Conservation (phyloP, 2,113 vertebrate species). For the Pygoscelis adeliae region DNA sequence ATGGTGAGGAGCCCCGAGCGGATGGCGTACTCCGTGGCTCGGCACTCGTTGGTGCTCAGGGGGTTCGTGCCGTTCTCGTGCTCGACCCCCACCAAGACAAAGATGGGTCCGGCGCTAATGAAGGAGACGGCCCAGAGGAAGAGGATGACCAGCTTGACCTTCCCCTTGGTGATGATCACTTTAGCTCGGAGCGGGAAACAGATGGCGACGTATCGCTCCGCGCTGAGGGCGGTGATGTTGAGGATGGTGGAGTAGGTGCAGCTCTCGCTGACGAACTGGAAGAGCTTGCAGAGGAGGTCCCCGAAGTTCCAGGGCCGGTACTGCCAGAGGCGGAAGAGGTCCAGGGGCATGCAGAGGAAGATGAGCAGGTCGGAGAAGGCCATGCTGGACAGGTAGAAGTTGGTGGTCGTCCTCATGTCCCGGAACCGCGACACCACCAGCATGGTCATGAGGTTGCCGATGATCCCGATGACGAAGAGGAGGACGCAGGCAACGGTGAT, state of each 20-base stretch:
- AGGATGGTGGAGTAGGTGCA: constrained; percentile 97
- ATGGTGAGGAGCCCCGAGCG: constrained; percentile 90
- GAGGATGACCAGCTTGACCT: constrained; percentile 88
- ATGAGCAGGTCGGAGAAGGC: constrained; percentile 95
- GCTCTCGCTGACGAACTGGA: constrained; percentile 94
- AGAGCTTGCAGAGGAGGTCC: constrained; percentile 92
- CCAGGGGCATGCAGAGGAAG: constrained; percentile 95
- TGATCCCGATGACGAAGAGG: constrained; percentile 86
- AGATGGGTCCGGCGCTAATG: constrained; percentile 90
- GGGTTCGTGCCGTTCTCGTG: constrained; percentile 81
- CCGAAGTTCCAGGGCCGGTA: constrained; percentile 95
- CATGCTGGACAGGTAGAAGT: constrained; percentile 97
- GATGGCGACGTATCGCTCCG: constrained; percentile 94
- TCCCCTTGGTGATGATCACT: constrained; percentile 89
- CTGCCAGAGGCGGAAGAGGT: constrained; percentile 94
- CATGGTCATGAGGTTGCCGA: constrained; percentile 93
- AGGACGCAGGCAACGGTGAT: constrained; percentile 87
- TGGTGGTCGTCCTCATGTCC: constrained; percentile 95
- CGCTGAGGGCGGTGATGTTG: constrained; percentile 93
- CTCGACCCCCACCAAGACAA: constrained; percentile 93
- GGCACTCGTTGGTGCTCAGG: constrained; percentile 90
- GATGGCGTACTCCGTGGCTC: constrained; percentile 90
- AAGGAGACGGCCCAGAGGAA: constrained; percentile 91
- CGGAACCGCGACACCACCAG: constrained; percentile 90
- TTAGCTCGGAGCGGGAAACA: constrained; percentile 95